Conservation (phyloP, 1,140 invertebrate species). For the Drosophila equinoxialis region DNA sequence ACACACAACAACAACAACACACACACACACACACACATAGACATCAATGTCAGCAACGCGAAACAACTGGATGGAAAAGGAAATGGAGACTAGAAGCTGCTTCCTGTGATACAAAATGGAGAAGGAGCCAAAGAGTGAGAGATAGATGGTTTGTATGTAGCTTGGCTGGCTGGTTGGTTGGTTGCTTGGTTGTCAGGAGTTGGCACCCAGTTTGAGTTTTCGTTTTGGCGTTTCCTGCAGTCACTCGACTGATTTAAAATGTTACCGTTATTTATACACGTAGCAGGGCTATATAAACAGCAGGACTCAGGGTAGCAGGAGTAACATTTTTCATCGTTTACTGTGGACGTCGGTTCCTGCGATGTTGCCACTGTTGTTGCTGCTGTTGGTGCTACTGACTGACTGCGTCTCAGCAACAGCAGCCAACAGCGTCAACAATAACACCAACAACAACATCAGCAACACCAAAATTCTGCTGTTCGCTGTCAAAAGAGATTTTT, state of each 20-base stretch:
- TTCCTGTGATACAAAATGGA: slow-evolving; percentile 12
- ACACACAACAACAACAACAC: slow-evolving; percentile 13
- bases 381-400: slow-evolving; percentile 72
- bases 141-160: neutral
- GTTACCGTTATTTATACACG: slow-evolving; percentile 81
- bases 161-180: slow-evolving; percentile 11
- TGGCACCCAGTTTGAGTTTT: slow-evolving; percentile 71
- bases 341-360: slow-evolving; percentile 27
- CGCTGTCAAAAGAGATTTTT: slow-evolving; percentile 81
- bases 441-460: slow-evolving; percentile 27
- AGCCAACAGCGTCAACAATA: slow-evolving; percentile 22
- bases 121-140: neutral
- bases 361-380: slow-evolving; percentile 26
- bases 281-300: slow-evolving; percentile 73
- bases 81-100: slow-evolving; percentile 47
- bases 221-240: slow-evolving; percentile 74
- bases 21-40: slow-evolving; percentile 30
- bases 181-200: slow-evolving; percentile 51
- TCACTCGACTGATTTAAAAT: slow-evolving; percentile 81
- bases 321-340: slow-evolving; percentile 78
- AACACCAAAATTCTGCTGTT: slow-evolving; percentile 34
- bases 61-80: slow-evolving; percentile 47
- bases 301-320: slow-evolving; percentile 21
- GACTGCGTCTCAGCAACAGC: slow-evolving; percentile 66
- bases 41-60: slow-evolving; percentile 75